Evolutionary conservation across 2,797 vertebrate genomes (phyloP).

Genomic region (Acanthis flammea): DNA sequence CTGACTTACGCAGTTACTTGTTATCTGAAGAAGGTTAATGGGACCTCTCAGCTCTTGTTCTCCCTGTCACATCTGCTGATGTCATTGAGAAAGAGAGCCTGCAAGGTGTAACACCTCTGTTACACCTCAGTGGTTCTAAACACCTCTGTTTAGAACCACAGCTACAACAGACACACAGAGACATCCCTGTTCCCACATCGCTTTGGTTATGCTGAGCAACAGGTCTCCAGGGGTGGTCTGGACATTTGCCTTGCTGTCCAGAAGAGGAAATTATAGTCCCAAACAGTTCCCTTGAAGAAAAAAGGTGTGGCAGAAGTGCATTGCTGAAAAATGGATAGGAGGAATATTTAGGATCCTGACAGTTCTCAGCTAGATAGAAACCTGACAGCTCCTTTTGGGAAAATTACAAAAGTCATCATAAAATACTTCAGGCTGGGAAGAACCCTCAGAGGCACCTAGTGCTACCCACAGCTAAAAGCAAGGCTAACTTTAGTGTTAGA

Average conservation of each 20-base stretch:
- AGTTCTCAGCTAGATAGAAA: background rate
- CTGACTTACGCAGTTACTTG: background rate
- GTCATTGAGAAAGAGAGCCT: background rate
- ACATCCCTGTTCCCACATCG: background rate
- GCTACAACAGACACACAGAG: background rate
- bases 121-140: background rate
- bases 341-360: background rate
- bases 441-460: background rate
- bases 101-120: background rate
- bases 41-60: background rate
- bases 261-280: background rate
- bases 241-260: background rate
- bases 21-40: background rate
- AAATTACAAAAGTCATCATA: background rate
- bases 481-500: background rate
- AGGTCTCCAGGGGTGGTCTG: background rate
- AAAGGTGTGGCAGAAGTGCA: background rate
- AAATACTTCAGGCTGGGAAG: background rate
- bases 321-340: background rate
- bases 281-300: background rate
- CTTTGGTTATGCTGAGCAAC: background rate
- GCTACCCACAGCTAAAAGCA: background rate
- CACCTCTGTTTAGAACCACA: fast-evolving
- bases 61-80: background rate
- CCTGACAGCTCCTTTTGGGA: background rate